Evolutionary conservation across 2,797 vertebrate genomes (phyloP).

Genomic region (Spea hammondii): DNA sequence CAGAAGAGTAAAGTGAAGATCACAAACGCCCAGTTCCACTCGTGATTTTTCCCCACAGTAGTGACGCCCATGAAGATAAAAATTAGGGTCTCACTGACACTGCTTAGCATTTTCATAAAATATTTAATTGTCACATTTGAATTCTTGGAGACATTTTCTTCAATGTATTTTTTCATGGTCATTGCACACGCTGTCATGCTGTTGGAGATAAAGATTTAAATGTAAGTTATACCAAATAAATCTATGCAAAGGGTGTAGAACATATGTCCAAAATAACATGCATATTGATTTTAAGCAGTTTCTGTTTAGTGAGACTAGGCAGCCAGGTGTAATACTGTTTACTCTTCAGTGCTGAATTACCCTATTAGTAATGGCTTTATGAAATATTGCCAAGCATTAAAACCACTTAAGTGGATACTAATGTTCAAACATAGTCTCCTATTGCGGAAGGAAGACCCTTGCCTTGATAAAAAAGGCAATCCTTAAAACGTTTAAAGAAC

Average conservation of each 20-base stretch:
- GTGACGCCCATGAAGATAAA: conserved; percentile 92
- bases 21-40: conserved; percentile 95
- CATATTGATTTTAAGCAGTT: conserved; percentile 18
- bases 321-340: background rate
- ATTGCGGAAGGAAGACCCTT: too few relatives aligned
- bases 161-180: conserved; percentile 91
- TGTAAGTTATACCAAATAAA: conserved; percentile 1
- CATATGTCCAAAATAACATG: background rate
- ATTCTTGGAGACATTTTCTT: conserved; percentile 87
- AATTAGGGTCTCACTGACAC: conserved; percentile 86
- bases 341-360: background rate
- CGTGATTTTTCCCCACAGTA: conserved; percentile 86
- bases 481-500: background rate
- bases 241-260: background rate
- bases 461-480: too few relatives aligned
- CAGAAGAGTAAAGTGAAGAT: conserved; percentile 86
- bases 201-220: conserved; percentile 35
- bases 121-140: conserved; percentile 89
- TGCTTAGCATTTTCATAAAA: conserved; percentile 87
- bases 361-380: background rate
- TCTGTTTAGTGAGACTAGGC: background rate
- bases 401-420: too few relatives aligned
- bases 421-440: too few relatives aligned
- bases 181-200: conserved; percentile 92
- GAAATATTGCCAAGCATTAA: background rate